Conservation (phyloP, 35 echinoderm and acorn worm species). For the Lytechinus pictus region DNA sequence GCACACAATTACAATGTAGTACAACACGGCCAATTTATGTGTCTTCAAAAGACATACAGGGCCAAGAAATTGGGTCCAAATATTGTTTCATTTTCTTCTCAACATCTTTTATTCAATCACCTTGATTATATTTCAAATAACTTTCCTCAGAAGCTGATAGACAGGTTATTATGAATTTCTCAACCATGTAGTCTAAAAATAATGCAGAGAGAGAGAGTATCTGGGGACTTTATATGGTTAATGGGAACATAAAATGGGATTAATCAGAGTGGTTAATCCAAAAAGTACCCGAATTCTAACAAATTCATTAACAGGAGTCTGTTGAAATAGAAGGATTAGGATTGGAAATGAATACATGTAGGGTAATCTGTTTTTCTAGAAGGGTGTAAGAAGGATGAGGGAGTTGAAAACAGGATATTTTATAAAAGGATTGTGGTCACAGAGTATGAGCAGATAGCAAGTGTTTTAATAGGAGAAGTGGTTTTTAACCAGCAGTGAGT, state of each 20-base stretch:
- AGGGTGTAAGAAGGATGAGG: background rate
- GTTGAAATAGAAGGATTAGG: background rate
- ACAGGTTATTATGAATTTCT: background rate
- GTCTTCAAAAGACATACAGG: background rate
- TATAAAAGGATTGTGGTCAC: background rate
- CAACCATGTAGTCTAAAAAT: background rate
- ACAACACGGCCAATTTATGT: background rate
- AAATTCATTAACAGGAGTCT: background rate
- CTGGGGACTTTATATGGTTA: background rate
- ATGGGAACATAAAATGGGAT: background rate
- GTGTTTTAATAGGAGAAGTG: background rate
- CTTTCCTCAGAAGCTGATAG: background rate
- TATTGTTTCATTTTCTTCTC: background rate
- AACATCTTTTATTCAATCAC: background rate
- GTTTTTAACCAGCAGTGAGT: background rate
- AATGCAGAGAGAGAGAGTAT: background rate
- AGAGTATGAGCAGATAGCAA: background rate
- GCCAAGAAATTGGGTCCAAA: background rate
- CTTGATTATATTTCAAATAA: background rate
- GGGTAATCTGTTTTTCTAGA: background rate
- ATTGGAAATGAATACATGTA: background rate
- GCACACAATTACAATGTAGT: too few relatives aligned
- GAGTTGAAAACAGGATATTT: background rate
- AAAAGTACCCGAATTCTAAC: background rate
- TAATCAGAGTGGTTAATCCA: background rate